phyloP scores from a whole-genome alignment of 2,797 vertebrate genomes.

The Neostethus bicornis region DNA sequence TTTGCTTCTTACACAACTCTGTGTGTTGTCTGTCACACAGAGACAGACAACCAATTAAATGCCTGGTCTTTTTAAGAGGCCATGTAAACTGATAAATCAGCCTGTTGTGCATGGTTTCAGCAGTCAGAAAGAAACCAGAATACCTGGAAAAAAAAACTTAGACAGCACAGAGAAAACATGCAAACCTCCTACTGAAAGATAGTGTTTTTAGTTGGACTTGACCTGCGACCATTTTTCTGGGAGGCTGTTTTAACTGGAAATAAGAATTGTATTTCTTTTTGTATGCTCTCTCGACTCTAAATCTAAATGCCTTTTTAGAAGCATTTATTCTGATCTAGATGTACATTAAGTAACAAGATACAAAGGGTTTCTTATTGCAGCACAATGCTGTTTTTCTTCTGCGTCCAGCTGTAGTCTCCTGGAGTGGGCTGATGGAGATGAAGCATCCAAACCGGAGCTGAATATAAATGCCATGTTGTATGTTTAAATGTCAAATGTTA shows the following conservation, averaged over 20 bases:
- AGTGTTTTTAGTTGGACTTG: too few relatives aligned
- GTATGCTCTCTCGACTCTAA: conserved; percentile 29
- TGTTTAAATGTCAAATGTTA: neutral
- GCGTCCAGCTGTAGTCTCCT: conserved; percentile 47
- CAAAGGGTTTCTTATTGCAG: conserved; percentile 56
- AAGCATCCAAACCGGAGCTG: conserved; percentile 37
- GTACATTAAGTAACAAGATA: conserved; percentile 29
- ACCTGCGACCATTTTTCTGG: too few relatives aligned
- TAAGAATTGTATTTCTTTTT: conserved; percentile 7
- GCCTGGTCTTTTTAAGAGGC: too few relatives aligned
- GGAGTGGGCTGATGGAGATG: conserved; percentile 61
- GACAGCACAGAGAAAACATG: too few relatives aligned
- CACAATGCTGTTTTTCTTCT: conserved; percentile 64
- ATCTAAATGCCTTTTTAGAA: conserved; percentile 22
- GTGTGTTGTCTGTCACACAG: too few relatives aligned
- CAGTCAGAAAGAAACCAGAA: too few relatives aligned
- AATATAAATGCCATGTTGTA: conserved; percentile 30
- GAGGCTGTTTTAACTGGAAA: conserved; percentile 13
- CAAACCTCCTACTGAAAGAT: too few relatives aligned
- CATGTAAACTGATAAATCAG: too few relatives aligned
- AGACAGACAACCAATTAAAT: too few relatives aligned
- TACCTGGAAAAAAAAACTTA: too few relatives aligned
- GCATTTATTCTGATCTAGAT: conserved; percentile 33
- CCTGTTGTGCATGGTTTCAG: too few relatives aligned
- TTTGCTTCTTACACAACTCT: too few relatives aligned